Evolutionary conservation across 2,888 invertebrate species (phyloP).

Genomic region (Drosophila cognata): DNA sequence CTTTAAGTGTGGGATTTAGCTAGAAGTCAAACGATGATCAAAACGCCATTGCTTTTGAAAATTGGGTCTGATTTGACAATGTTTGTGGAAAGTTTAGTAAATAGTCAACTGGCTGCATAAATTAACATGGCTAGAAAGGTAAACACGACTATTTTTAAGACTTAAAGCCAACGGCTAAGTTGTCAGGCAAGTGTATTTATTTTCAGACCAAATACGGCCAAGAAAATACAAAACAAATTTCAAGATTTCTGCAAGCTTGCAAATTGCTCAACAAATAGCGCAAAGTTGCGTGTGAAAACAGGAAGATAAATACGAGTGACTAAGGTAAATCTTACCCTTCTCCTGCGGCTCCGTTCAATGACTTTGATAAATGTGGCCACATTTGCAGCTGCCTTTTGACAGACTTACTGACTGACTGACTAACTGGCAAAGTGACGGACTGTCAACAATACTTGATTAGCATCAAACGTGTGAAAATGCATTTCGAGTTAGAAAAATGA

Average conservation of each 20-base stretch:
- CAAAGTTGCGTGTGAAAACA: conserved; percentile 53
- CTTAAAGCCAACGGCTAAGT: conserved; percentile 36
- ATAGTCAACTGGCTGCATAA: conserved; percentile 30
- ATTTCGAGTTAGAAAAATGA: conserved; percentile 53
- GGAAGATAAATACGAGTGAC: conserved; percentile 58
- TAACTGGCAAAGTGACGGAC: conserved; percentile 6
- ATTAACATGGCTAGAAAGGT: conserved; percentile 21
- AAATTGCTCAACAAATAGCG: conserved; percentile 55
- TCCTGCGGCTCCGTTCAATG: conserved; percentile 37
- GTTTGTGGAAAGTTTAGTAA: conserved; percentile 1
- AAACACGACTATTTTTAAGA: conserved; percentile 42
- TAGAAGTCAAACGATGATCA: background rate
- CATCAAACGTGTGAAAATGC: conserved; percentile 53
- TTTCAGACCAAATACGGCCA: conserved; percentile 28
- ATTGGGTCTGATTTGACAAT: background rate
- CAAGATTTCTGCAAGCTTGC: conserved; percentile 43
- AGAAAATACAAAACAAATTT: conserved; percentile 40
- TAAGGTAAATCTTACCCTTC: conserved; percentile 26
- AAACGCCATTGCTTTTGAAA: background rate
- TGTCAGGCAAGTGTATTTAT: conserved; percentile 39
- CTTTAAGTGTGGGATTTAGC: background rate
- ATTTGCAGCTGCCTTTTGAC: conserved; percentile 48
- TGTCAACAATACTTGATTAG: conserved; percentile 68
- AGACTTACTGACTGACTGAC: conserved; percentile 7
- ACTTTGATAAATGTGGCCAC: conserved; percentile 64